These are phyloP conservation scores for Crenuchus spilurus DNA, from an alignment of 2,797 vertebrate genomes.

Conservation along the genomic window DNA sequence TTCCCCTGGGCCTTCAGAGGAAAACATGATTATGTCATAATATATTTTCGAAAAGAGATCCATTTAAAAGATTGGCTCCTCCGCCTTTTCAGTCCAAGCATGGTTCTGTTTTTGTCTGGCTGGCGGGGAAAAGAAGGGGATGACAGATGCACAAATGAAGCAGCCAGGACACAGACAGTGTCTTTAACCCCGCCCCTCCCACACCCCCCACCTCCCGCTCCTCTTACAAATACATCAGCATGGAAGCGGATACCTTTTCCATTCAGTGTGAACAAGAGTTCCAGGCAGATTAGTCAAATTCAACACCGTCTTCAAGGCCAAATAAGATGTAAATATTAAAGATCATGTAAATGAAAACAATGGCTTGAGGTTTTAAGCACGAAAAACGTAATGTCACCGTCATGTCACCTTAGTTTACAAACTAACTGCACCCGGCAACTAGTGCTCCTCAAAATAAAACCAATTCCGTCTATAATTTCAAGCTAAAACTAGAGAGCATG, in stretches of 20 bases:
- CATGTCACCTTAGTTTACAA: background rate
- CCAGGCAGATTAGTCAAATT: constrained; percentile 31
- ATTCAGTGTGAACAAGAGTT: constrained; percentile 4
- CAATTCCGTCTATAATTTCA: too few species aligned
- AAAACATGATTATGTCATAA: constrained; percentile 85
- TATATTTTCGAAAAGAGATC: constrained; percentile 82
- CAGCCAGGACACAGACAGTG: constrained; percentile 68
- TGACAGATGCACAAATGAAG: constrained; percentile 72
- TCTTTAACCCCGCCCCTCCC: constrained; percentile 54
- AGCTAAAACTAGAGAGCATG: too few species aligned
- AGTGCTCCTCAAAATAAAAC: too few species aligned
- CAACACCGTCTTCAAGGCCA: background rate
- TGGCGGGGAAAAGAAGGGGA: constrained; percentile 63
- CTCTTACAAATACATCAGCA: constrained; percentile 35
- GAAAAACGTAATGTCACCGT: background rate
- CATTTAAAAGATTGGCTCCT: constrained; percentile 77
- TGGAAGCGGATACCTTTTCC: constrained; percentile 51
- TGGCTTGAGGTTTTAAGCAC: background rate
- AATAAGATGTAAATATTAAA: background rate
- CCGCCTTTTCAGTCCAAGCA: constrained; percentile 74
- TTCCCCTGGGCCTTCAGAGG: constrained; percentile 75
- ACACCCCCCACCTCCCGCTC: background rate
- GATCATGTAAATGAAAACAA: constrained; percentile 1
- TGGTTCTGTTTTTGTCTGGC: constrained; percentile 72
- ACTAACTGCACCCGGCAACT: background rate